A percentile compares a stretch with the other conserved stretches of the same genome.
These are phyloP conservation scores for Crocidura indochinensis DNA, from an alignment of 2,797 vertebrate genomes.

Conservation along the genomic window DNA sequence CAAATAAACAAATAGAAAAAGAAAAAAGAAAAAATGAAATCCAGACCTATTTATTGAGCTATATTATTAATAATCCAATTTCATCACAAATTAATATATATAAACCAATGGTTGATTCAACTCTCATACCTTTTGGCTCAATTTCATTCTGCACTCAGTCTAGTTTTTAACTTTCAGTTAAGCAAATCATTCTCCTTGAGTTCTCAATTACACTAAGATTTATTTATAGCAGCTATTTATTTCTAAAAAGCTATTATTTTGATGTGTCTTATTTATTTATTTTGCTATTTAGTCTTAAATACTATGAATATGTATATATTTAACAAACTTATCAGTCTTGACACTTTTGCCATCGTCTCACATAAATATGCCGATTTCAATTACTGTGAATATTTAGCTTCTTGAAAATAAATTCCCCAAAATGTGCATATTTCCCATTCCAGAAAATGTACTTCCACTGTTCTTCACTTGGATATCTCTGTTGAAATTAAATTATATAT, in stretches of 20 bases:
- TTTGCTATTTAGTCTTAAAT: neutral
- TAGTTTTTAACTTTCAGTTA: neutral
- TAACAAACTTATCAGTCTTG: neutral
- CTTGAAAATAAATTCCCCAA: no score
- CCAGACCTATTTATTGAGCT: neutral
- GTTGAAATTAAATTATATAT: no score
- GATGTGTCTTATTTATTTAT: neutral
- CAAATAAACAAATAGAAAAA: no score
- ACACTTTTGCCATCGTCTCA: no score
- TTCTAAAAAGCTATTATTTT: neutral
- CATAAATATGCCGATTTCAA: no score
- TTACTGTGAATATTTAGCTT: no score
- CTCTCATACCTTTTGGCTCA: neutral
- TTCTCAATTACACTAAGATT: conserved; percentile 47
- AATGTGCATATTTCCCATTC: no score
- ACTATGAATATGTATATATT: neutral
- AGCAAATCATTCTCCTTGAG: neutral
- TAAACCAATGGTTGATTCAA: neutral
- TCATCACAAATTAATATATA: neutral
- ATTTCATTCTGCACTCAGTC: fast-evolving
- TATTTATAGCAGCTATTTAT: neutral
- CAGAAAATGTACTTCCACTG: no score
- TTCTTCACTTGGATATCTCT: no score
- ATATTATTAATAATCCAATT: neutral
- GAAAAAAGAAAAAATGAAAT: neutral